Evolutionary conservation across 2,888 invertebrate species (phyloP), one percentile per base, ranked within the genome.

Genomic region (Synanthedon tipuliformis): DNA sequence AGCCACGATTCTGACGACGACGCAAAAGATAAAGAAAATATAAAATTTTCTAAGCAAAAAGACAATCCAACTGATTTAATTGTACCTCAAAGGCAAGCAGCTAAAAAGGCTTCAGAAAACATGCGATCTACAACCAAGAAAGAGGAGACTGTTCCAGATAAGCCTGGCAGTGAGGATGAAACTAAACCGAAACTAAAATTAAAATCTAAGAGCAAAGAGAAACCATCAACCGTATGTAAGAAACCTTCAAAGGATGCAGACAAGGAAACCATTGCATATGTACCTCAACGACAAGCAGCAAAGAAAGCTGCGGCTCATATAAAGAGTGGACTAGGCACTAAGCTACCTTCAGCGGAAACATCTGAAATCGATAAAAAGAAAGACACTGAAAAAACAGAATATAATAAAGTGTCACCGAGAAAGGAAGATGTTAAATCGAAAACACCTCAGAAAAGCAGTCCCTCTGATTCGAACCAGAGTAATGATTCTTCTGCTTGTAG

Each of bases 241-340:
- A 77, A 76, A 57, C 74, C 65, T 4, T 68, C 77, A 2, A 92
- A 91, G 68, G 92, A 92, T 55, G 69, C 82, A 3, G 91, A 90
- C 40, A 91, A 92, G 65, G 90, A 90, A 62, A 89, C 93, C 50
- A 89, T 95, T 48, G 92, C 94, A 0, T 95, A 95, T 73, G 96
- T 96, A 18, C 96, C 96, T 1, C 96, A 96, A 73, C 86, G 96
- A 56, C 95, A 95, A 78, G 96, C 96, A 1, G 96, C 96, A 11
- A 95, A 95, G 73, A 96, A 96, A 74, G 96, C 96, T 0, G 95
- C 95, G 1, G 95, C 95, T 65, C 95, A 95, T 69, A 94, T 96
- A 53, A 95, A 95, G 73, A 94, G 94, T 73, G 94, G 93, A 7
- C 85, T 93, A 61, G 92, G 92, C 57, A 89, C 66, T 51, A 88